Conservation (phyloP, 2,888 invertebrate species). For the Stenodera caucasica region DNA sequence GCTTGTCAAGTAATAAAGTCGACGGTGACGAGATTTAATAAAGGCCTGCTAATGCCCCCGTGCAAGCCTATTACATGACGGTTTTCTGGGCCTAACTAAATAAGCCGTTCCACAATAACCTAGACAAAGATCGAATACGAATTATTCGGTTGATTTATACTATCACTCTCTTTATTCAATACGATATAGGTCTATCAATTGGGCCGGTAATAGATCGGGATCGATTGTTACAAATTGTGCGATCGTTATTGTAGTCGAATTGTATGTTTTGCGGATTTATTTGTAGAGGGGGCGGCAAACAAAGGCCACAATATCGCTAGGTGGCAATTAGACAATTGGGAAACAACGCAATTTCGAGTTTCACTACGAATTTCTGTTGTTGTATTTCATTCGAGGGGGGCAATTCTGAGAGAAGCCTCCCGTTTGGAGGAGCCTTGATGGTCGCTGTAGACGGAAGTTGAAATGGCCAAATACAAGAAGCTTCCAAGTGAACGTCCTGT, state of each 20-base stretch:
- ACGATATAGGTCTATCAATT: not conserved
- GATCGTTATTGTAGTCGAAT: not conserved
- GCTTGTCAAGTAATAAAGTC: slow-evolving; percentile 26
- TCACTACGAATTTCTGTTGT: no score
- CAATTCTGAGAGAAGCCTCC: no score
- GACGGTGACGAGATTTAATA: slow-evolving; percentile 40
- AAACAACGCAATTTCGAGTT: not conserved
- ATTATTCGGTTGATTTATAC: no score
- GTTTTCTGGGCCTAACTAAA: not conserved
- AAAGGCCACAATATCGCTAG: not conserved
- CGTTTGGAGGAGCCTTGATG: no score
- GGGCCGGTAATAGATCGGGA: not conserved
- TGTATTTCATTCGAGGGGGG: no score
- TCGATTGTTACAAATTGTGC: not conserved
- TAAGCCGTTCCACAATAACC: not conserved
- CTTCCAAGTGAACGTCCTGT: slow-evolving; percentile 1
- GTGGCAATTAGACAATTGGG: not conserved
- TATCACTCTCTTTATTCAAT: not conserved
- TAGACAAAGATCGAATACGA: not conserved
- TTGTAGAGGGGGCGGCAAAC: not conserved
- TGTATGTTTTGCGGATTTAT: not conserved
- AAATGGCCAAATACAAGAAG: not conserved
- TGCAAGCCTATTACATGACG: slow-evolving; percentile 31
- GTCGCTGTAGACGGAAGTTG: no score
- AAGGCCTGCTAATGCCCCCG: slow-evolving; percentile 37